Evolutionary conservation across 2,888 invertebrate species (phyloP).

Genomic region (Himalopsyche anomala): DNA sequence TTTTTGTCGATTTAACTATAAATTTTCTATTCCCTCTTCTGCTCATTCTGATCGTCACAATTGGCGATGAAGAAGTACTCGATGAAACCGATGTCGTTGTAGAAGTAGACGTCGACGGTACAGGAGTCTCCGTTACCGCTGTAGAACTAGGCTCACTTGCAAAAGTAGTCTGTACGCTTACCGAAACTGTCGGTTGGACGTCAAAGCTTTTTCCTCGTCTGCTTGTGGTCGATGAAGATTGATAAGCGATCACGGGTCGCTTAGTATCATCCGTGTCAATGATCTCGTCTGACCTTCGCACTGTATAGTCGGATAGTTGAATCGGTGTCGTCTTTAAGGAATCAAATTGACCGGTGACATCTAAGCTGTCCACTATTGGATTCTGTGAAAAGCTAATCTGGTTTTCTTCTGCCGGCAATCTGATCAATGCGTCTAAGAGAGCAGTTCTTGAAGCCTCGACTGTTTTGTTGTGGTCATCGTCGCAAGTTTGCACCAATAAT

Average conservation of each 20-base stretch:
- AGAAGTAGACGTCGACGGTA: constrained; percentile 69
- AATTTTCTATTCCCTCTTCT: constrained; percentile 73
- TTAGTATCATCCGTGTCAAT: constrained; percentile 66
- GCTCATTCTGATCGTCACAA: constrained; percentile 66
- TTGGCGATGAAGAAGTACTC: constrained; percentile 67
- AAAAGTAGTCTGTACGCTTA: constrained; percentile 62
- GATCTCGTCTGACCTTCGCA: constrained; percentile 66
- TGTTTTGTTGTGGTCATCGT: constrained; percentile 83
- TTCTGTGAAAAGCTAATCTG: constrained; percentile 71
- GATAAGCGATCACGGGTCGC: constrained; percentile 66
- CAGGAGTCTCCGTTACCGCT: constrained; percentile 68
- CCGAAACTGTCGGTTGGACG: constrained; percentile 39
- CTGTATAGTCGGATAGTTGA: constrained; percentile 56
- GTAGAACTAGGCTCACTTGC: constrained; percentile 68
- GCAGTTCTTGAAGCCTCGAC: constrained; percentile 83
- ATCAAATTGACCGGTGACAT: constrained; percentile 67
- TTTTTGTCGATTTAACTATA: constrained; percentile 69
- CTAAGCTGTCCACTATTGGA: constrained; percentile 54
- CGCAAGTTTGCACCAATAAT: constrained; percentile 87
- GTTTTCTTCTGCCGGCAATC: constrained; percentile 78
- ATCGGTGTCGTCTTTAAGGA: constrained; percentile 62
- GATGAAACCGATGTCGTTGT: constrained; percentile 67
- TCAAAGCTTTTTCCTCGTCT: constrained; percentile 68
- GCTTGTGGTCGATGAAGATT: constrained; percentile 68
- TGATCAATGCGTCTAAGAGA: constrained; percentile 82